These are phyloP conservation scores for Liparis tanakae DNA, from an alignment of 2,797 vertebrate species.

Conservation along the genomic window DNA sequence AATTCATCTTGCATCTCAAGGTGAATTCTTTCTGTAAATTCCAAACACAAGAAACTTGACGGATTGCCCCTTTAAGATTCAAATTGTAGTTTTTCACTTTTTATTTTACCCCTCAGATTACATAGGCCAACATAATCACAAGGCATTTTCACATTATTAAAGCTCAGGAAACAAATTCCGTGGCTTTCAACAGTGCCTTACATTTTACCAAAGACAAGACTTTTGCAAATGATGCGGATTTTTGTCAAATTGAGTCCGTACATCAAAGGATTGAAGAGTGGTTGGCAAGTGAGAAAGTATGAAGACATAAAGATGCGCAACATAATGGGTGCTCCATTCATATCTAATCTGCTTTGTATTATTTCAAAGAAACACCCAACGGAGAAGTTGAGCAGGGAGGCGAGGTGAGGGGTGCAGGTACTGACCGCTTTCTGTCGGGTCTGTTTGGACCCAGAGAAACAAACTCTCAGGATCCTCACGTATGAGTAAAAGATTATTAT, in stretches of 20 bases:
- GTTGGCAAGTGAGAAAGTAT: constrained; percentile 38
- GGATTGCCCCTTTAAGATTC: not conserved
- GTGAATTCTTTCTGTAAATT: not conserved
- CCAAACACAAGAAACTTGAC: not conserved
- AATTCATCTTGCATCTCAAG: not conserved
- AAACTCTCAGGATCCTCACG: not conserved
- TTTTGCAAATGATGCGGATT: constrained; percentile 16
- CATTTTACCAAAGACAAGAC: not conserved
- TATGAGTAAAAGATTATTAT: not conserved
- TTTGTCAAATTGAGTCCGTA: constrained; percentile 44
- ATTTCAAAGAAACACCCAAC: constrained; percentile 4
- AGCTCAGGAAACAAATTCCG: not conserved
- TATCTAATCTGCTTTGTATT: constrained; percentile 6
- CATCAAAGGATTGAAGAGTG: constrained; percentile 39
- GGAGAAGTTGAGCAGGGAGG: constrained; percentile 19
- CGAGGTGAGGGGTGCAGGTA: constrained; percentile 27
- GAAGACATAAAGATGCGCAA: constrained; percentile 18
- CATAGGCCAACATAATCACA: not conserved
- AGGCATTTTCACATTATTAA: not conserved
- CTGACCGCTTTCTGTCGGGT: constrained; percentile 28
- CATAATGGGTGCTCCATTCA: not conserved
- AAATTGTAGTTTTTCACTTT: not conserved
- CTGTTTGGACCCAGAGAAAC: constrained; percentile 35
- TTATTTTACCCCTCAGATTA: not conserved
- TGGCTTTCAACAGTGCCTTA: not conserved